Conservation (phyloP, 2,113 vertebrate genomes). For the Cheilinus undulatus region DNA sequence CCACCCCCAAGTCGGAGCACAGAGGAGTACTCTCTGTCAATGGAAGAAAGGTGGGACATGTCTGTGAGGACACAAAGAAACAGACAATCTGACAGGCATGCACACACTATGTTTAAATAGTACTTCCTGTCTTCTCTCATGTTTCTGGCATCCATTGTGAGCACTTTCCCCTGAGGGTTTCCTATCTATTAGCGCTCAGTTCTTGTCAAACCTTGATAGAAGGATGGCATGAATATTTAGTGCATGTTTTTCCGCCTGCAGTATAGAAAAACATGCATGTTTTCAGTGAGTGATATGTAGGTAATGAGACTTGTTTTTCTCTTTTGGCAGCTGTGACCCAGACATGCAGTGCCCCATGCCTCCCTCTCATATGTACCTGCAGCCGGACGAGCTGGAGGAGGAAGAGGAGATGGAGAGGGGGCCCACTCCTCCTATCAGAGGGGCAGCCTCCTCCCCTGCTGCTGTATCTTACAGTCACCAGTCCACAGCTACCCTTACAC, state of each 20-base stretch:
- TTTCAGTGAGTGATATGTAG: constrained; percentile 51
- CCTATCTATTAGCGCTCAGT: constrained; percentile 53
- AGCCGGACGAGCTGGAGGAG: constrained; percentile 94
- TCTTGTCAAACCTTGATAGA: constrained; percentile 64
- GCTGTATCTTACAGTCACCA: constrained; percentile 98
- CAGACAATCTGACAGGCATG: constrained; percentile 34
- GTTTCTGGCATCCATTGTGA: constrained; percentile 31
- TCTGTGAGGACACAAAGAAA: constrained; percentile 42
- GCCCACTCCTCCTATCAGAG: constrained; percentile 94
- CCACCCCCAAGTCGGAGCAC: constrained; percentile 90
- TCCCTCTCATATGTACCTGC: constrained; percentile 96
- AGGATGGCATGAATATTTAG: constrained; percentile 68
- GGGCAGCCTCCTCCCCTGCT: constrained; percentile 95
- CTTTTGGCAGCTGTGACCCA: constrained; percentile 89
- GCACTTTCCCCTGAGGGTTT: constrained; percentile 38
- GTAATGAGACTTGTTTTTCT: constrained; percentile 67
- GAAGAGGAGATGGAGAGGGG: constrained; percentile 91
- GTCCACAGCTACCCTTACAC: constrained; percentile 97
- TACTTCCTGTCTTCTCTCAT: constrained; percentile 12
- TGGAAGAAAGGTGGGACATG: constrained; percentile 90
- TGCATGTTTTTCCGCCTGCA: constrained; percentile 52
- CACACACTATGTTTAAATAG: constrained; percentile 34
- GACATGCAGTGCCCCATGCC: constrained; percentile 93
- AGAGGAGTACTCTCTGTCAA: constrained; percentile 90
- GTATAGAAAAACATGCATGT: constrained; percentile 33